These are phyloP conservation scores for Sinopyrophorus schimmeli DNA, from an alignment of 2,888 invertebrate genomes.

Conservation along the genomic window DNA sequence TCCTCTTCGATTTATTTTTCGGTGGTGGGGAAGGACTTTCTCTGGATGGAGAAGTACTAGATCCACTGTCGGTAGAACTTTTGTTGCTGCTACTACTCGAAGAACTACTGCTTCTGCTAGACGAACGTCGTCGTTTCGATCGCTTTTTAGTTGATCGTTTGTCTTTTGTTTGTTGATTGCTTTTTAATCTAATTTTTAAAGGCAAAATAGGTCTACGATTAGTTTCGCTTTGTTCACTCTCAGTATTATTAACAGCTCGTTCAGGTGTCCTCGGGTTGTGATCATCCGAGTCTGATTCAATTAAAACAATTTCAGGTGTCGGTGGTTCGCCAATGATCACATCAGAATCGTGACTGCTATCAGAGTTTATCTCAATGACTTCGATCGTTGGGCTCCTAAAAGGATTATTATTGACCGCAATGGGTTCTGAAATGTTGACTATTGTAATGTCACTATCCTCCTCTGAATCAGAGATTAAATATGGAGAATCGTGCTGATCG, in stretches of 20 bases:
- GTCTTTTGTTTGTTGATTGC: constrained; percentile 39
- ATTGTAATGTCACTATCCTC: constrained; percentile 52
- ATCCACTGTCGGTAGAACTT: constrained; percentile 2
- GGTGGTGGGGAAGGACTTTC: no score
- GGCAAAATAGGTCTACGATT: constrained; percentile 38
- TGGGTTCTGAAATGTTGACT: constrained; percentile 38
- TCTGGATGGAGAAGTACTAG: constrained; percentile 6
- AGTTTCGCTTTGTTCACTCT: constrained; percentile 17
- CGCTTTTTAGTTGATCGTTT: constrained; percentile 30
- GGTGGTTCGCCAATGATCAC: constrained; percentile 42
- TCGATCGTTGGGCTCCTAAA: constrained; percentile 35
- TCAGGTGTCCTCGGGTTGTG: constrained; percentile 7
- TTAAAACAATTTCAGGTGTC: constrained; percentile 39
- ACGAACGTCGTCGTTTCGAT: constrained; percentile 8
- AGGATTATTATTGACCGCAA: constrained; percentile 27
- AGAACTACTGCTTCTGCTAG: constrained; percentile 3
- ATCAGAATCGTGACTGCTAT: constrained; percentile 43
- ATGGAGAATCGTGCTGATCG: constrained; percentile 43
- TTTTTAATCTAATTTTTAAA: constrained; percentile 43
- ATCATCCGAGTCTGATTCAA: constrained; percentile 34
- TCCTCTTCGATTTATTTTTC: no score
- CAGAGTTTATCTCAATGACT: constrained; percentile 43
- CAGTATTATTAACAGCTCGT: constrained; percentile 12
- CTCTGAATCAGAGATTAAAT: constrained; percentile 45
- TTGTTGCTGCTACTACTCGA: constrained; percentile 12